Evolutionary conservation across 2,113 vertebrate species (phyloP), one percentile per base, ranked within the genome.

Genomic region (Callipepla squamata): DNA sequence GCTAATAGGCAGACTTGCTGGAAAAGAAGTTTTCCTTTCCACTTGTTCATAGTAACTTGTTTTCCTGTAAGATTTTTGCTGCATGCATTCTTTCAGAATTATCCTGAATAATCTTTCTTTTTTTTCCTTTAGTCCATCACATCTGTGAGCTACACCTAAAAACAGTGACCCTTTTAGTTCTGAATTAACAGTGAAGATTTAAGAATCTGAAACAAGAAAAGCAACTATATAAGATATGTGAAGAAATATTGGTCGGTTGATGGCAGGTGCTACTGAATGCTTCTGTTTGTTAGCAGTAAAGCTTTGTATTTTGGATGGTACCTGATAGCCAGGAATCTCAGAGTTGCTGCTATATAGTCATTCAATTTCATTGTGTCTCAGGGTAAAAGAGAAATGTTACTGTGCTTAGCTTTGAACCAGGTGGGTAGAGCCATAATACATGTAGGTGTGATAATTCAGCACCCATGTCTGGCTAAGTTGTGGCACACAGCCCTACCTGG

Each of bases 401-500:
- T 4, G 3, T 42, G 8, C 16, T 63, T 42, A 14, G 28, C 48
- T 11, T 21, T 44, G 14, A 77, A 55, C 59, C 5, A 12, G 58
- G 9, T 9, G 13, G 36, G 17, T 20, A 26, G 26, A 53, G 32
- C 32, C n/a, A 5, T 7, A 28, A 6, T 34, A 14, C 0, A 0
- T 11, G 12, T 6, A 53, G 40, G 7, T 66, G 62, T 11, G 20
- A 9, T 26, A 32, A 32, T 32, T 50, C 48, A 68, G 42, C 22
- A 3, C 8, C 3, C 3, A 7, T 18, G 30, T 59, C 22, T 53
- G 66, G 47, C 47, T 63, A 40, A 48, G 6, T 19, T 20, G 34
- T 45, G 63, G 11, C 14, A 11, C 9, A 6, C 13, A 21, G 2
- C n/a, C 6, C 6, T 13, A 8, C 28, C 20, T 77, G 36, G 23